Evolutionary conservation across 2,113 vertebrate genomes (phyloP).

Genomic region (Burhinus bistriatus): DNA sequence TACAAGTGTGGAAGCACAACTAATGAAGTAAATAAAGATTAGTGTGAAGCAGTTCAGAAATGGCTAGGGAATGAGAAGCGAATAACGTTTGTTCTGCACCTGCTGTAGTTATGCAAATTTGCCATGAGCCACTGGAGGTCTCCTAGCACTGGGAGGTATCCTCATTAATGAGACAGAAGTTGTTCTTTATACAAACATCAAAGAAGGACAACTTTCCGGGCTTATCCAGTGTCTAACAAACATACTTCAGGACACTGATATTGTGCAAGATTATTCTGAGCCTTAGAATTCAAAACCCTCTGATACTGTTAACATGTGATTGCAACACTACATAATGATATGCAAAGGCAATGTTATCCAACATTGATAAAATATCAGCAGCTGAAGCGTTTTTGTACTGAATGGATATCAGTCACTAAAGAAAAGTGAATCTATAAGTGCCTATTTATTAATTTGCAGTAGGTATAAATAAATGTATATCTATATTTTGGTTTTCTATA

Average conservation of each 20-base stretch:
- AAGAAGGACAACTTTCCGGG: neutral
- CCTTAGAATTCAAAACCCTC: neutral
- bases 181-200: neutral
- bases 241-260: neutral
- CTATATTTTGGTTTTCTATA: neutral
- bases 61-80: neutral
- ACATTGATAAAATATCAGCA: neutral
- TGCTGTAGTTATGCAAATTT: neutral
- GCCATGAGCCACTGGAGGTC: neutral
- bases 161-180: neutral
- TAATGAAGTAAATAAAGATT: constrained; percentile 32
- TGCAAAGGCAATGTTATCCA: neutral
- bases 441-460: neutral
- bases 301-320: neutral
- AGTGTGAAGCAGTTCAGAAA: neutral
- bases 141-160: neutral
- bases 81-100: neutral
- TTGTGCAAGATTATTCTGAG: neutral
- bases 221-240: neutral
- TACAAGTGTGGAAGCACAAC: neutral
- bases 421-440: neutral
- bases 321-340: neutral
- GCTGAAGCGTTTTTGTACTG: neutral
- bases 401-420: neutral
- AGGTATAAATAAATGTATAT: neutral